Evolutionary conservation across 1,140 invertebrate genomes (phyloP).

Genomic region (Hypothenemus hampei): DNA sequence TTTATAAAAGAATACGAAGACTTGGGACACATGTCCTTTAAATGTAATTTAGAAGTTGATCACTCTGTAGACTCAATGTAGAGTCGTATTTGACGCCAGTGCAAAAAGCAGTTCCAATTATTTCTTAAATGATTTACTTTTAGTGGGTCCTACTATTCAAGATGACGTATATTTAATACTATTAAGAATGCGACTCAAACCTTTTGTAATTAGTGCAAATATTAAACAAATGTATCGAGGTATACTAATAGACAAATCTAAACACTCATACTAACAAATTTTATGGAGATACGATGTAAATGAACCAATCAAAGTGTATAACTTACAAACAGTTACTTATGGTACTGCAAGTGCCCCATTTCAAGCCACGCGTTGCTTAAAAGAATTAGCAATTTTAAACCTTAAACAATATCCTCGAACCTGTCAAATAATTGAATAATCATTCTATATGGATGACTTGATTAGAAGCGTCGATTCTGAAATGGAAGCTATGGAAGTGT

Average conservation of each 20-base stretch:
- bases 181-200: slow-evolving; percentile 21
- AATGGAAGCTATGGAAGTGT: slow-evolving; percentile 7
- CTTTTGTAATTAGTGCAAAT: slow-evolving; percentile 36
- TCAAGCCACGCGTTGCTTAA: slow-evolving; percentile 35
- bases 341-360: slow-evolving; percentile 40
- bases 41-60: too few species aligned
- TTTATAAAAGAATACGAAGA: slow-evolving; percentile 13
- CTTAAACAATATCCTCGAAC: slow-evolving; percentile 34
- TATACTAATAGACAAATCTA: slow-evolving; percentile 37
- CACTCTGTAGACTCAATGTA: slow-evolving; percentile 37
- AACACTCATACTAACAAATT: slow-evolving; percentile 42
- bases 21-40: too few species aligned
- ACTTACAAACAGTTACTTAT: slow-evolving; percentile 41
- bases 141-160: slow-evolving; percentile 25
- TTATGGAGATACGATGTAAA: slow-evolving; percentile 37
- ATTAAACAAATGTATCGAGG: slow-evolving; percentile 49
- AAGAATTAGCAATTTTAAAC: slow-evolving; percentile 38
- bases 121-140: slow-evolving; percentile 43
- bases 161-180: slow-evolving; percentile 34
- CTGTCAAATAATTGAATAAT: slow-evolving; percentile 32
- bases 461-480: slow-evolving; percentile 24
- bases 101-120: slow-evolving; percentile 36
- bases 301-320: slow-evolving; percentile 32
- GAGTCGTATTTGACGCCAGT: slow-evolving; percentile 43
- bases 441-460: slow-evolving; percentile 49